phyloP scores from a whole-genome alignment of 2,888 invertebrate species.

The Diploptera punctata region DNA sequence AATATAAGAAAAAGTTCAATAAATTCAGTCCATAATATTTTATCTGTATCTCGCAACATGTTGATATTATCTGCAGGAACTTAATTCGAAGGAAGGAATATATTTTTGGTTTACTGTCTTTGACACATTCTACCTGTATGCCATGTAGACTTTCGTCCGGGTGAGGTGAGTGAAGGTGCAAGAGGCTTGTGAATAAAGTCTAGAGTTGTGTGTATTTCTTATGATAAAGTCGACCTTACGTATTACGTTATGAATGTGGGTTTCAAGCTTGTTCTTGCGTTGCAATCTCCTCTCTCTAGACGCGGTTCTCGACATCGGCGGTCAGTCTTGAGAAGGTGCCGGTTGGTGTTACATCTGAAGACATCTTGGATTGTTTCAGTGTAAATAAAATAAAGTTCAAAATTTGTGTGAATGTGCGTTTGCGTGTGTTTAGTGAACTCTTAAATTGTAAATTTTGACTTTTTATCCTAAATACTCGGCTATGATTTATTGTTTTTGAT shows the following conservation, averaged over 20 bases:
- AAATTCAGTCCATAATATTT: too few species aligned
- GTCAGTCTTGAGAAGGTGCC: conserved; percentile 17
- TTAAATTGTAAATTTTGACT: neutral
- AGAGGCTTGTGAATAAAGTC: neutral
- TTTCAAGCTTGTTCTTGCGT: conserved; percentile 1
- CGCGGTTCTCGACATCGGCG: neutral
- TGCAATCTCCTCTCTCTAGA: conserved; percentile 10
- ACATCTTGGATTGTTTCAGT: neutral
- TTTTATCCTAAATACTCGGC: neutral
- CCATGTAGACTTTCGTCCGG: neutral
- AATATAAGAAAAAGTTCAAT: too few species aligned
- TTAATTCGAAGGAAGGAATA: neutral
- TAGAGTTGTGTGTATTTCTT: neutral
- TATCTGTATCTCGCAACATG: too few species aligned
- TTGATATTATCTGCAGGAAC: too few species aligned
- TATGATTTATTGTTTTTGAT: neutral
- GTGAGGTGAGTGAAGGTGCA: neutral
- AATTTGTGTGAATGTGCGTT: neutral
- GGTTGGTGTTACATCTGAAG: neutral
- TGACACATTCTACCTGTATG: conserved; percentile 15
- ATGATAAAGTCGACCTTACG: neutral
- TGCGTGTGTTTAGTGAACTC: neutral
- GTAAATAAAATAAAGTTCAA: neutral
- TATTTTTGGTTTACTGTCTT: neutral
- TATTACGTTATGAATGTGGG: conserved; percentile 1